Base-by-base conservation (phyloP, 1,140 invertebrate species). In the Patella vulgata region DNA sequence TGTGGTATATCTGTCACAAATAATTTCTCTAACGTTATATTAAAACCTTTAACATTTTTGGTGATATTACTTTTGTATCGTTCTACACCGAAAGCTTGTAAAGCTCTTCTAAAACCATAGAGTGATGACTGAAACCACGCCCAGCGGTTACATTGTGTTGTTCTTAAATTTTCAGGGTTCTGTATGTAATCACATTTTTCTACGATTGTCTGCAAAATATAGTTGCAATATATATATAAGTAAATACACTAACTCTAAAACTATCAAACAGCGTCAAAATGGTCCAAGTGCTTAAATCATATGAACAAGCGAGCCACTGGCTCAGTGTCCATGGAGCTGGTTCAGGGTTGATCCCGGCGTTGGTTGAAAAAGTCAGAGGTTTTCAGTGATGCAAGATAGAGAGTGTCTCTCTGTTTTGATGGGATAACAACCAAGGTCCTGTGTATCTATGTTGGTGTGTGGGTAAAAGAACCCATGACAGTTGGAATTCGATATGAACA, bases 51-150 rank as follows among this genome's bases (percentile, higher is more conserved):
- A 23, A 88, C 88, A 83, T 94, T 92, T 85, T 94, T 91, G 1
- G 81, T 78, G 66, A 91, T 91, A 78, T 96, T 96, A 74, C 93
- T 92, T 68, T 91, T 90, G 82, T 95, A 96, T 42, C 93, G 86
- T 47, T 96, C 92, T 50, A 93, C 85, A 11, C 93, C 93, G 85
- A 96, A 96, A 2, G 91, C 90, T 69, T 93, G 89, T 48, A 97
- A 94, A 0, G 94, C 91, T 47, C 90, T 83, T n/a, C 92, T 90
- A 75, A 96, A 92, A 23, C 94, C 94, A 82, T 90, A 91, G 11
- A 96, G 89, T 2, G 57, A 51, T 17, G 93, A 95, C 71, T 93
- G 92, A 27, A 96, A 90, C 89, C 92, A 94, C 0, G 93, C 94
- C 1, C 90, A 89, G 59, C 93, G 87, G 42, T 89, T 85, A 9